Base-by-base conservation (phyloP, 2,888 invertebrate species). In the Halictus quadricinctus region DNA sequence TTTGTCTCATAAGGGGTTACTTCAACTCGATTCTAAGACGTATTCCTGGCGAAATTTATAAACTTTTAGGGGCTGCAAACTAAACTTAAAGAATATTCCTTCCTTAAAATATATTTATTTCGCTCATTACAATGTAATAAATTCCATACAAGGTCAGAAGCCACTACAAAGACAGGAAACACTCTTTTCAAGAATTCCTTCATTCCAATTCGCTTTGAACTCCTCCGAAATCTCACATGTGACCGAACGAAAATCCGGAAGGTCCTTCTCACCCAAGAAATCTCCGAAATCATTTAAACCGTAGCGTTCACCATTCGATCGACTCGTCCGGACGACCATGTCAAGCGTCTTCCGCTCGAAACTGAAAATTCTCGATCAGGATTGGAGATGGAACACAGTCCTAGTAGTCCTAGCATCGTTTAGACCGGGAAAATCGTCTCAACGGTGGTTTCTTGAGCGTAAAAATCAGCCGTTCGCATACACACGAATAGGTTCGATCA, bases 391-490 rank as follows among this genome's bases (percentile, higher is more conserved):
- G 25, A 15, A 29, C 60, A 25, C 25, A 4, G 25, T 60, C 13
- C 25, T 60, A 15, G 25, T 2, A 60, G 60, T 15, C 5, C 25
- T 25, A 13, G 25, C 60, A 25, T 60, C 25, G 25, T 72, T 76
- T 21, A 29, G 25, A n/a, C 46, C 43, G 48, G 50, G n/a, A 81
- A 77, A 77, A 72, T 48, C 41, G 50, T 77, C 46, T 77, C 64
- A 21, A 15, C 12, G 18, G 43, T 72, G 78, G 7, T 50, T 43
- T 50, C 41, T 58, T 64, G 69, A 8, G 41, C 76, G 74, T 72
- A 72, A 70, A 79, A 72, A 75, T 66, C 46, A 50, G 41, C 46
- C 72, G 60, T 74, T 82, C 69, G 72, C 54, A 25, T 25, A 25
- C 54, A 12, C 41, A 13, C 58, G 70, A 60, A 25, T 29, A 60